Base-by-base conservation (phyloP, 2,113 vertebrate species). In the Ursus arctos region DNA sequence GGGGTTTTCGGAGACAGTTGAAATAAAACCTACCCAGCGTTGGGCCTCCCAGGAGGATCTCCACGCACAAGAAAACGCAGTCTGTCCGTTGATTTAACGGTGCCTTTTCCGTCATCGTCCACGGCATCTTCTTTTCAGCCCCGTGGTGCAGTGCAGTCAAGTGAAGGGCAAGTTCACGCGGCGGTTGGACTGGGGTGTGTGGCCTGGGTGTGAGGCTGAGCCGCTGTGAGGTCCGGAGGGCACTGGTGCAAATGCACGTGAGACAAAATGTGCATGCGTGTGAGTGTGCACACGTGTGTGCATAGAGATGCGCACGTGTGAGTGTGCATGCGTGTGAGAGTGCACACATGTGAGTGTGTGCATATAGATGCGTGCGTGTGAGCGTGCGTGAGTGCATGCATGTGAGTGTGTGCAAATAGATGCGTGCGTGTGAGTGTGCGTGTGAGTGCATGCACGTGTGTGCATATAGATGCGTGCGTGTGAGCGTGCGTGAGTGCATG, bases 1-100 rank as follows among this genome's bases (percentile, higher is more conserved):
- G n/a, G 31, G n/a, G 76, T 76, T 92, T 88, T 31, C 91, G 85
- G 88, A 82, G 63, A 76, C 24, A 71, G 65, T 53, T 91, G 33
- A 86, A 76, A 49, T 84, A 51, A 67, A 93, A 63, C 36, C 22
- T 55, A 47, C 59, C 47, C 49, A 12, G n/a, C 65, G n/a, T 28
- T 21, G 82, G 55, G 33, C 43, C 65, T 82, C 71, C 21, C 53
- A 47, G n/a, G 59, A 71, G 43, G 43, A 53, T 12, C 28, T 21
- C 55, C 47, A n/a, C 13, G 47, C 81, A n/a, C 63, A 2, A 6
- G 1, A 40, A 95, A 84, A 59, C 11, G 4, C 18, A 2, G 26
- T 51, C 79, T 63, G 67, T 36, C 40, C 51, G 8, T 77, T 57
- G 47, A 71, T 21, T 14, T 53, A 1, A 31, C 21, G 3, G 21